A percentile compares a stretch with the other conserved stretches of the same genome.
phyloP scores from a whole-genome alignment of 2,113 vertebrate species.

The Phylloscopus trochilus region DNA sequence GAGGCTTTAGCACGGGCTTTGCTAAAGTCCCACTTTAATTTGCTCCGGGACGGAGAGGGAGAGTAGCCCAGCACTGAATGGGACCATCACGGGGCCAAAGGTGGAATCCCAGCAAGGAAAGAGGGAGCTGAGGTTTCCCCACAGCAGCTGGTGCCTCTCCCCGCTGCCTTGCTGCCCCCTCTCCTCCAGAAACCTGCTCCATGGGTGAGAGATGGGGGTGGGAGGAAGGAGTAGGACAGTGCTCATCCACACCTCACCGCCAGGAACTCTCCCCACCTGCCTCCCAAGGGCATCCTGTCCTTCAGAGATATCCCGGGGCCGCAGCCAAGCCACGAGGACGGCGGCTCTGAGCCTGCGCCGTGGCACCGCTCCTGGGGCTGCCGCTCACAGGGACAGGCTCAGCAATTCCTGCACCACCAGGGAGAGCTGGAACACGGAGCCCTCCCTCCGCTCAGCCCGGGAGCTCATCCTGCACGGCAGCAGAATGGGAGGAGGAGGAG shows the following conservation, averaged over 20 bases:
- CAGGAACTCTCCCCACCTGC: not conserved
- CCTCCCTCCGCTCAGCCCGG: not conserved
- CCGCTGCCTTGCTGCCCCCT: rapidly evolving
- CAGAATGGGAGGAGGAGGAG: not conserved
- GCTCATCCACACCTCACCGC: not conserved
- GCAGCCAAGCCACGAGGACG: not conserved
- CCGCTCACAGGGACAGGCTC: not conserved
- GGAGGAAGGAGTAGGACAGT: not conserved
- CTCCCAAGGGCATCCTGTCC: conserved; percentile 27
- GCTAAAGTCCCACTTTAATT: conserved; percentile 40
- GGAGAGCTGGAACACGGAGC: not conserved
- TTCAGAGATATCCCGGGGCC: not conserved
- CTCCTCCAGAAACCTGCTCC: not conserved
- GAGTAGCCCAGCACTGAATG: not conserved
- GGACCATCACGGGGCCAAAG: rapidly evolving
- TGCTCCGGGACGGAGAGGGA: not conserved
- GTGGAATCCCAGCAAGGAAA: not conserved
- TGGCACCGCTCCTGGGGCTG: not conserved
- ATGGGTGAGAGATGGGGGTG: not conserved
- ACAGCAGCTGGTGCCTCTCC: not conserved
- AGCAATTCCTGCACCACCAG: not conserved
- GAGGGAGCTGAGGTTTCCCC: not conserved
- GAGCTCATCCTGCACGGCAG: not conserved
- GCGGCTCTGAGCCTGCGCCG: not conserved
- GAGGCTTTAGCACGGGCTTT: conserved; percentile 37